Evolutionary conservation across 2,797 vertebrate genomes (phyloP), one percentile per base, ranked within the genome.

Genomic region (Hephaestus fuliginosus): DNA sequence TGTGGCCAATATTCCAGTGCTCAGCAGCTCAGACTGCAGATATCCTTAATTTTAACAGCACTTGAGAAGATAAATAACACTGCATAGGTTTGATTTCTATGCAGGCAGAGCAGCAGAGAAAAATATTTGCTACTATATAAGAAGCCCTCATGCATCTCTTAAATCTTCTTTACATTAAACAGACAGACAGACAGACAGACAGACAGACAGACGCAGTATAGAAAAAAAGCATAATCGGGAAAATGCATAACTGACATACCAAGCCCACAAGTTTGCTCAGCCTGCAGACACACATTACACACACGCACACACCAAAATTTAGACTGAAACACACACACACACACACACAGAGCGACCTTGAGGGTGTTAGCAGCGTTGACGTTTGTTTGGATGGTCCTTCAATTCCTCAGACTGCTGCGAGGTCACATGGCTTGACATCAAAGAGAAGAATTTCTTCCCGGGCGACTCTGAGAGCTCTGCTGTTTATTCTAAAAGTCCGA

Each of bases 391-490:
- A 90, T 46, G 57, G 55, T 44, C 75, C 84, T 84, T 92, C 88
- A 90, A 87, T 92, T 92, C 90, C 87, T 93, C 89, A 82, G 90
- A 83, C 87, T 86, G 85, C 85, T 80, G 86, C 80, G 18, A 89
- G 92, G 91, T 93, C 90, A 88, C 83, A 83, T 90, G 88, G 84
- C 86, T 70, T 84, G 55, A 91, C 90, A 88, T 94, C 90, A 94
- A 93, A 93, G 88, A 79, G 28, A 86, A 91, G 22, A 82, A 91
- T 90, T 86, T 89, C 87, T 92, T 92, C 86, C 85, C 82, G 90
- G 90, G 91, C 65, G 87, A 91, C 89, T 74, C 85, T 75, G 86
- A 85, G 84, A 88, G 87, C 75, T 78, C 80, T 41, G 51, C 64
- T 91, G 90, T 92, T 91, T 91, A 92, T 86, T 85, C 90, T 90